These are phyloP conservation scores for Cyanoramphus novaezelandiae DNA, from an alignment of 2,113 vertebrate species.

Conservation along the genomic window DNA sequence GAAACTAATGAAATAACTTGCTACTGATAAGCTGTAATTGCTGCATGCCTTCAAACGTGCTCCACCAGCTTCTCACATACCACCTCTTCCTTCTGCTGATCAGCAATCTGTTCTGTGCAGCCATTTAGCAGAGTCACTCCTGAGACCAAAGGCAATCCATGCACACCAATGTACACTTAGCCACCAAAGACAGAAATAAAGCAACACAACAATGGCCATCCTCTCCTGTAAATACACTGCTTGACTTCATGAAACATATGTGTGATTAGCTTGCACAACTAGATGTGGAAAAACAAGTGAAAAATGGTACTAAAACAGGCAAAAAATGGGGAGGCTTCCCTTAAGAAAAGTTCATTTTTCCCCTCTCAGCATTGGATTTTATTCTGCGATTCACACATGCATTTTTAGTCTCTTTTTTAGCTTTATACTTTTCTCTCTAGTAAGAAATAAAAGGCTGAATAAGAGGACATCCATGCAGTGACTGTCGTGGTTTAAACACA, in stretches of 20 bases:
- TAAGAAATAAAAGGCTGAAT: neutral
- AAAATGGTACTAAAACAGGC: neutral
- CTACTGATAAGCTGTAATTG: neutral
- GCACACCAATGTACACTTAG: neutral
- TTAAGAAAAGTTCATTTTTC: neutral
- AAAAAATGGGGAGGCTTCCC: neutral
- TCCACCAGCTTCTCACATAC: neutral
- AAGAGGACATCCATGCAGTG: neutral
- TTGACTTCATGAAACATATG: neutral
- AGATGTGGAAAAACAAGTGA: neutral
- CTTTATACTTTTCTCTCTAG: neutral
- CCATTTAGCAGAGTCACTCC: neutral
- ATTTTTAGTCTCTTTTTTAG: neutral
- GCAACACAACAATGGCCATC: neutral
- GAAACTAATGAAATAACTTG: neutral
- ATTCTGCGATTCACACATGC: neutral
- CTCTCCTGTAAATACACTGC: neutral
- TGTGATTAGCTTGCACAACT: neutral
- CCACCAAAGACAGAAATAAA: neutral
- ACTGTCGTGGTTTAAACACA: too few species aligned
- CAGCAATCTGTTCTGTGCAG: neutral
- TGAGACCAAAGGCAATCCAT: neutral
- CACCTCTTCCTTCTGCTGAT: neutral
- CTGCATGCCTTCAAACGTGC: neutral
- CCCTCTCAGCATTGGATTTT: neutral